Conservation (phyloP, 2,113 vertebrate genomes). For the Mixornis gularis region DNA sequence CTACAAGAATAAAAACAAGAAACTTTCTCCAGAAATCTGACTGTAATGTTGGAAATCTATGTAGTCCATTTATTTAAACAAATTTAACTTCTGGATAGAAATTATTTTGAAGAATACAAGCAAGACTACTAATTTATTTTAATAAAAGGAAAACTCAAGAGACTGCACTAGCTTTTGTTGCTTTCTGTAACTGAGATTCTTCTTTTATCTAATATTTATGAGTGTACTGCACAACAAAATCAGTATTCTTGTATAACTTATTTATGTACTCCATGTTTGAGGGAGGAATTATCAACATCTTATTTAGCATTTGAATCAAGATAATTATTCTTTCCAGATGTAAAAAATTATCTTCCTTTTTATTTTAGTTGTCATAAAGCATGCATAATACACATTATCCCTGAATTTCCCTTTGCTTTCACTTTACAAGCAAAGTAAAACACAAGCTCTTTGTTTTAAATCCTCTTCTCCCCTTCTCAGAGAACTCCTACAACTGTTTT, state of each 20-base stretch:
- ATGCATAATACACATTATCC: not conserved
- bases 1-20: not conserved
- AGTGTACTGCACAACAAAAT: not conserved
- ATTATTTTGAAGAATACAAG: not conserved
- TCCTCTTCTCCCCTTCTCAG: not conserved
- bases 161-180: not conserved
- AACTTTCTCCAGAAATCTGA: not conserved
- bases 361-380: not conserved
- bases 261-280: not conserved
- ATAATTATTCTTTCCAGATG: not conserved
- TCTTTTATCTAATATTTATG: not conserved
- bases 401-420: not conserved
- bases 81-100: not conserved
- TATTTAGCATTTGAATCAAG: not conserved
- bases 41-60: not conserved
- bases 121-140: not conserved
- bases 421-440: not conserved
- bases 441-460: not conserved
- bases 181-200: not conserved
- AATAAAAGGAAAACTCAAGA: not conserved
- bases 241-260: not conserved
- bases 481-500: not conserved
- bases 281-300: not conserved
- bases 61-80: not conserved
- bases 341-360: not conserved